phyloP scores from a whole-genome alignment of 2,888 invertebrate species.

The Camptogramma bilineatum region DNA sequence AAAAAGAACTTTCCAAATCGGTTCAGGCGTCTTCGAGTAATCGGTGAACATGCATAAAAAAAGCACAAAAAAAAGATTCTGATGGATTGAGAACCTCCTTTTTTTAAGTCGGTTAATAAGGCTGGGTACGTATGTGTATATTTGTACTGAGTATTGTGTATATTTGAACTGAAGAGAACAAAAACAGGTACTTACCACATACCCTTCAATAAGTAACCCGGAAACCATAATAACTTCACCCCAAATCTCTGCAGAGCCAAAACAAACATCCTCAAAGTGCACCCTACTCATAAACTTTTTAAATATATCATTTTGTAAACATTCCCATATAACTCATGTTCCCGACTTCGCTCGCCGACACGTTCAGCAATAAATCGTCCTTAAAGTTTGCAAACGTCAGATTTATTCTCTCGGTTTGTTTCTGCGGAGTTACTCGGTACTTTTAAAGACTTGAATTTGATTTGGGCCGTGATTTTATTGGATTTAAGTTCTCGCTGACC shows the following conservation, averaged over 20 bases:
- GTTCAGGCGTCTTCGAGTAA: no score
- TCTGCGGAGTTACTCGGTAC: conserved; percentile 35
- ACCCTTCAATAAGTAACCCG: neutral
- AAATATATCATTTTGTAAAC: conserved; percentile 62
- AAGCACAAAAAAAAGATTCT: no score
- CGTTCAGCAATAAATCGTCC: conserved; percentile 64
- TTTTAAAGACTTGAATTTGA: conserved; percentile 35
- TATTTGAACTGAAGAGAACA: neutral
- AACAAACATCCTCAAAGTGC: conserved; percentile 18
- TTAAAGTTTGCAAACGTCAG: conserved; percentile 56
- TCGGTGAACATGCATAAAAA: no score
- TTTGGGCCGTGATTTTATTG: conserved; percentile 23
- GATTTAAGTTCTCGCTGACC: conserved; percentile 12
- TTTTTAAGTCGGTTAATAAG: no score
- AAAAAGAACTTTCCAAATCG: no score
- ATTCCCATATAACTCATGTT: conserved; percentile 66
- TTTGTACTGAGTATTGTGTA: no score
- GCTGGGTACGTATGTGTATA: no score
- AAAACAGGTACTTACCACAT: neutral
- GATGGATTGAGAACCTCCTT: no score
- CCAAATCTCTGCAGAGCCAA: conserved; percentile 20
- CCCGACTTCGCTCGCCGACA: conserved; percentile 55
- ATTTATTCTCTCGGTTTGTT: conserved; percentile 54
- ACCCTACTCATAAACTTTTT: conserved; percentile 46
- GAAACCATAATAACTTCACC: conserved; percentile 20